Base-by-base conservation (phyloP, 1,140 invertebrate species). In the Leptinotarsa defecta region DNA sequence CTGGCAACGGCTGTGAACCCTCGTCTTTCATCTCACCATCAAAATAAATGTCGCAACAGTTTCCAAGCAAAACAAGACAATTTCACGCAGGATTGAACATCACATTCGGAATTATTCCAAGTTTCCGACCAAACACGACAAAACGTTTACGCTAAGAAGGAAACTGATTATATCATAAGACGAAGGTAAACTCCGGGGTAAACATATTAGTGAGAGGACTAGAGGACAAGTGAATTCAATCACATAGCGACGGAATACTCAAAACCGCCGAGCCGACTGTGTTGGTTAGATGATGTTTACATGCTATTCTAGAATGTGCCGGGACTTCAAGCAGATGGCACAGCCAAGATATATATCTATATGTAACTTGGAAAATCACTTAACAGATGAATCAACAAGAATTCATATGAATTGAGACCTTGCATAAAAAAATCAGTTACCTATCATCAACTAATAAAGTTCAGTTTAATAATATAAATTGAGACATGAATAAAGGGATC, bases 101-200 rank as follows among this genome's bases (percentile, higher is more conserved):
- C 20, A 13, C 64, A 34, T 65, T 65, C 27, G 64, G 20, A 34
- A 65, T 65, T 24, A 65, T 65, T 65, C 64, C 20, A 22, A 65
- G 64, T 69, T 48, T 69, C 68, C 34, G 34, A 48, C n/a, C 27
- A 34, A n/a, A 69, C 68, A 69, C 19, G 68, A 69, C 68, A 69
- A 69, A 69, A 49, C 68, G 48, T 69, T 69, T 49, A 69, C 27
- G 15, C 43, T 34, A 19, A 48, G 68, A 6, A 69, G 27, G 27
- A 48, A 69, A 48, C 68, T 69, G 68, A 69, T 69, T 69, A 69
- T 69, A 20, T 69, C 20, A 69, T 49, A 69, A 69, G 68, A 69
- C 68, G 68, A 49, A 69, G 68, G 68, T 69, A 49, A 48, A 49
- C 43, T 49, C 19, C 11, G 2, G 43, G 20, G 68, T 48, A 49